Percentiles rank a stretch among this genome's conserved stretches.
phyloP scores from a whole-genome alignment of 2,888 invertebrate genomes.

The Diarsia mendica region DNA sequence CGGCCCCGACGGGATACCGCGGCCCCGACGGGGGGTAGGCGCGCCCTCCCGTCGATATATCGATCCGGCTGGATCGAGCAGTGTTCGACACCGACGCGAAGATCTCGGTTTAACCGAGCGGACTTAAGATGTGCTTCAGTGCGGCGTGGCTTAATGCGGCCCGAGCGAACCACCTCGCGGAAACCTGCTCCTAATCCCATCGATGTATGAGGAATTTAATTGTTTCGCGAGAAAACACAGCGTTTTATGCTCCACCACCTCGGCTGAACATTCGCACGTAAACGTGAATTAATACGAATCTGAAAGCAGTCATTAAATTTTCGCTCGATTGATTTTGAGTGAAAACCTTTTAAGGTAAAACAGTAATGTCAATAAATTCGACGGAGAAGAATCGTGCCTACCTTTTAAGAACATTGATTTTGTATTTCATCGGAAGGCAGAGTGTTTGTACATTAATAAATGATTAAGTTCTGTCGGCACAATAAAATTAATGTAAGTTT shows the following conservation, averaged over 20 bases:
- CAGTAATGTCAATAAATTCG: constrained; percentile 81
- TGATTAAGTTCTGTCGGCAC: constrained; percentile 44
- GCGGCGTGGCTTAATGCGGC: constrained; percentile 77
- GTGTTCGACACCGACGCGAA: constrained; percentile 80
- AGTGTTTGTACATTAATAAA: constrained; percentile 65
- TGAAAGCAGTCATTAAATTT: constrained; percentile 89
- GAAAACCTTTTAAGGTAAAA: constrained; percentile 86
- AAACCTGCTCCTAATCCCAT: constrained; percentile 80
- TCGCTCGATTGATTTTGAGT: constrained; percentile 85
- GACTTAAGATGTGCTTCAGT: constrained; percentile 82
- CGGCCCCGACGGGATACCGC: too few species aligned
- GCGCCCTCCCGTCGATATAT: constrained; percentile 83
- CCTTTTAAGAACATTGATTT: constrained; percentile 76
- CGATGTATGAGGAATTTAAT: constrained; percentile 88
- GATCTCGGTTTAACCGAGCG: constrained; percentile 83
- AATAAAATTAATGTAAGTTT: constrained; percentile 44
- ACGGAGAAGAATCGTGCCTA: constrained; percentile 73
- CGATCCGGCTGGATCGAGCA: constrained; percentile 81
- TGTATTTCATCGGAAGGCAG: constrained; percentile 65
- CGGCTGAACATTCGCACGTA: constrained; percentile 78
- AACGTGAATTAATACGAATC: constrained; percentile 85
- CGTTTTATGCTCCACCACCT: constrained; percentile 81
- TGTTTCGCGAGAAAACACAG: constrained; percentile 86
- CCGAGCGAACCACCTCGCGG: constrained; percentile 72
- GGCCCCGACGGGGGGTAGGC: too few species aligned